Conservation (phyloP, 53 echinoderm and acorn worm species). For the Temnopleurus reevesii region DNA sequence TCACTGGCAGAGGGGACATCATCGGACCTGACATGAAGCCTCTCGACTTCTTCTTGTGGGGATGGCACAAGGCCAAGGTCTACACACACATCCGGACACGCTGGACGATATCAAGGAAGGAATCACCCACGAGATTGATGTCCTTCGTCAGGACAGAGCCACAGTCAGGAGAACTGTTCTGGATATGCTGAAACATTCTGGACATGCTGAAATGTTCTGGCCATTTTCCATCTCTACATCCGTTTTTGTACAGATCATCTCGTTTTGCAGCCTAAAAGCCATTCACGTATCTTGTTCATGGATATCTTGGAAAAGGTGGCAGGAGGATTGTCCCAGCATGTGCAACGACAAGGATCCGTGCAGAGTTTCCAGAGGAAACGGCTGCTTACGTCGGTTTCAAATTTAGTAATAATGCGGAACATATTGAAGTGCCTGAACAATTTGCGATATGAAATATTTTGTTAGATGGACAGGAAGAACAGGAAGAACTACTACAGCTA, state of each 20-base stretch:
- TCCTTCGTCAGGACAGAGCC: slow-evolving; percentile 8
- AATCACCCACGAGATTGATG: background rate
- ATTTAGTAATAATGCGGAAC: slow-evolving; percentile 38
- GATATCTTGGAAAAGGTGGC: slow-evolving; percentile 49
- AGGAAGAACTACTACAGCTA: too few species aligned
- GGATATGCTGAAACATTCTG: background rate
- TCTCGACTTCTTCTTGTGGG: too few species aligned
- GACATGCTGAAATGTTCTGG: too few species aligned
- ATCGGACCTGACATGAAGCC: too few species aligned
- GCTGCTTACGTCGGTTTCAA: slow-evolving; percentile 43
- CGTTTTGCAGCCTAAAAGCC: slow-evolving; percentile 43
- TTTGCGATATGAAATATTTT: background rate
- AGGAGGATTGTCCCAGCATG: slow-evolving; percentile 32
- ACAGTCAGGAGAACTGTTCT: slow-evolving; percentile 2
- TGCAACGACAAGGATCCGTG: slow-evolving; percentile 8
- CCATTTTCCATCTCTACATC: background rate
- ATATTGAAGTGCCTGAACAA: slow-evolving; percentile 22
- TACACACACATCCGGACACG: too few species aligned
- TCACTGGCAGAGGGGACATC: too few species aligned
- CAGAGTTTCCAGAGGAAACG: slow-evolving; percentile 20
- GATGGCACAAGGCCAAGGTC: too few species aligned
- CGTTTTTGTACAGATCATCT: background rate
- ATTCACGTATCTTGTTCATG: slow-evolving; percentile 31
- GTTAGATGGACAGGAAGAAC: too few species aligned
- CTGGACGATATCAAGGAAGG: too few species aligned